phyloP scores from a whole-genome alignment of 2,113 vertebrate genomes.

The Corythoichthys haematopterus region DNA sequence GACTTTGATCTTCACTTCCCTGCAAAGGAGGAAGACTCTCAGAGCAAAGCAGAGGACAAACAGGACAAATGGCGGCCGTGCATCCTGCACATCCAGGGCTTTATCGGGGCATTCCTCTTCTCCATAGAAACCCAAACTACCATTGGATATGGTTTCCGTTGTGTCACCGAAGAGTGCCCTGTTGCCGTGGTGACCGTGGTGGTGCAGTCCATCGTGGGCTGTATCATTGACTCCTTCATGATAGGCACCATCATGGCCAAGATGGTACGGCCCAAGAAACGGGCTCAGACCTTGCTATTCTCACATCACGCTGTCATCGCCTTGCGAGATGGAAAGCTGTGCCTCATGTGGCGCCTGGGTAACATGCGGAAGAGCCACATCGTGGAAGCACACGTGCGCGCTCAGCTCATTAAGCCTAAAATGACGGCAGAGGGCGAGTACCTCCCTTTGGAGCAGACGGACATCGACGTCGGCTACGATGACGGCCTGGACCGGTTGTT shows the following conservation, averaged over 20 bases:
- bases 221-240: constrained; percentile 95
- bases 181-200: constrained; percentile 66
- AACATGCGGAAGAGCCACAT: constrained; percentile 96
- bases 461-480: constrained; percentile 69
- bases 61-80: constrained; percentile 75
- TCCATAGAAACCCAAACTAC: constrained; percentile 75
- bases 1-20: constrained; percentile 73
- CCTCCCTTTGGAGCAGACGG: constrained; percentile 72
- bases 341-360: constrained; percentile 92
- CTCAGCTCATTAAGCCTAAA: constrained; percentile 87
- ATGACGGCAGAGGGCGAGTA: constrained; percentile 93
- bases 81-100: constrained; percentile 81
- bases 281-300: constrained; percentile 90
- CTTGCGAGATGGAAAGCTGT: constrained; percentile 85
- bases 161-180: constrained; percentile 71
- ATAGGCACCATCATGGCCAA: constrained; percentile 97
- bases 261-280: constrained; percentile 92
- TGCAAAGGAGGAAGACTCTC: constrained; percentile 25
- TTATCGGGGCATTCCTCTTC: constrained; percentile 71
- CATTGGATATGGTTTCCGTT: constrained; percentile 72
- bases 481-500: constrained; percentile 69
- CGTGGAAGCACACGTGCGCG: constrained; percentile 90
- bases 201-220: constrained; percentile 73
- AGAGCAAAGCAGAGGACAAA: constrained; percentile 7
- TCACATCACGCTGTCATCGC: constrained; percentile 87